Base-by-base conservation (phyloP, 1,140 invertebrate genomes). In the Melitaea cinxia region DNA sequence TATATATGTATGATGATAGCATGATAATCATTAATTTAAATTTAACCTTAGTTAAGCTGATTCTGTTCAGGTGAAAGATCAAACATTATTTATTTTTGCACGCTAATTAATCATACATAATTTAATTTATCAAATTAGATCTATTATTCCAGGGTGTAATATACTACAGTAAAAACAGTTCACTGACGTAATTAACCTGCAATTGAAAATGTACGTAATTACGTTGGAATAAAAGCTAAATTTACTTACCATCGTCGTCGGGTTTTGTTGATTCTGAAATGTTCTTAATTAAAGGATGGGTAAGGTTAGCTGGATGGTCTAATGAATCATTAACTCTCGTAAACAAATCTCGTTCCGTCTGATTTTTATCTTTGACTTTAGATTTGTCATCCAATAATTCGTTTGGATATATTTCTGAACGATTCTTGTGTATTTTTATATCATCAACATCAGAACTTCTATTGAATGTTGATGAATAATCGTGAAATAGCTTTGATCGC, bases 391-490 rank as follows among this genome's bases (percentile, higher is more conserved):
- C 26, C 23, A 17, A 42, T 42, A 42, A 42, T 17, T 47, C 42
- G 23, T 21, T 47, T 47, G 12, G 5, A 33, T 33, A 6, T 0
- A 15, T 28, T 28, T 53, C 14, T 30, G 59, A 17, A 19, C 15
- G 4, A 23, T 26, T 50, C 5, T 21, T 14, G 21, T 9, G 2
- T 5, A 37, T 5, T 14, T 26, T 42, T 4, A 21, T 15, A 0
- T 30, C 19, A 23, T 2, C 23, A 23, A 6, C 21, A 23, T 21
- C 19, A 50, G 6, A 24, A 26, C 64, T 80, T 73, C 77, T 84
- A 50, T 77, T 80, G 12, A 89, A 68, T 5, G 84, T 89, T 47
- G 77, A 77, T 7, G 75, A 82, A 50, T 82, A 89, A 72, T 87
- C 86, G 19, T 83, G 71, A 55, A 82, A 88, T 56, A 89, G 76